phyloP scores from a whole-genome alignment of 2,888 invertebrate genomes.

The Drosophila subsilvestris region DNA sequence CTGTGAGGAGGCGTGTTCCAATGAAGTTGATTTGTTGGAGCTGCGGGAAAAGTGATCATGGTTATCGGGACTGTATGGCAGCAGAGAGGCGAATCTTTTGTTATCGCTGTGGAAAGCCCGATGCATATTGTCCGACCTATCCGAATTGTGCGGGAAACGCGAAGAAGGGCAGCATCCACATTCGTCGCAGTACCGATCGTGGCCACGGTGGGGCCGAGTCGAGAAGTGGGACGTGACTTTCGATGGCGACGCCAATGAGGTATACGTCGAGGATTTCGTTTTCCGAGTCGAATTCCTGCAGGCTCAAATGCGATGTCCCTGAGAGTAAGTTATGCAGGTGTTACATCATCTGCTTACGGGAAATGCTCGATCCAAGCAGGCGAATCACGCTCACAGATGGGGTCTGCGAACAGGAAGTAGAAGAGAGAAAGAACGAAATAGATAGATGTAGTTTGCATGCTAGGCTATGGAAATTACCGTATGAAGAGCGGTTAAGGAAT shows the following conservation, averaged over 20 bases:
- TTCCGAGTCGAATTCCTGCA: not conserved
- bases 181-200: no score
- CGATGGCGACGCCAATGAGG: not conserved
- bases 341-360: not conserved
- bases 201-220: not conserved
- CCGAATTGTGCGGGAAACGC: conserved; percentile 2
- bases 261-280: not conserved
- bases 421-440: no score
- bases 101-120: not conserved
- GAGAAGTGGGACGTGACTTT: not conserved
- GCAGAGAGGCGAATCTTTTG: not conserved
- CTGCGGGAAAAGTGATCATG: no score
- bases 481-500: not conserved
- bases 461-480: not conserved
- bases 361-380: not conserved
- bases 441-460: not conserved
- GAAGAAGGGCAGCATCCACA: not conserved
- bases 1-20: no score
- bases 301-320: not conserved
- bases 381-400: no score
- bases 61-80: no score
- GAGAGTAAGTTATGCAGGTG: not conserved
- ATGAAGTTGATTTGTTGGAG: no score
- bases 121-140: not conserved
- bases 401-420: no score